Percentiles rank a stretch among this genome's conserved stretches.
Evolutionary conservation across 1,140 invertebrate genomes (phyloP).

Genomic region (Schlechtendalia chinensis): DNA sequence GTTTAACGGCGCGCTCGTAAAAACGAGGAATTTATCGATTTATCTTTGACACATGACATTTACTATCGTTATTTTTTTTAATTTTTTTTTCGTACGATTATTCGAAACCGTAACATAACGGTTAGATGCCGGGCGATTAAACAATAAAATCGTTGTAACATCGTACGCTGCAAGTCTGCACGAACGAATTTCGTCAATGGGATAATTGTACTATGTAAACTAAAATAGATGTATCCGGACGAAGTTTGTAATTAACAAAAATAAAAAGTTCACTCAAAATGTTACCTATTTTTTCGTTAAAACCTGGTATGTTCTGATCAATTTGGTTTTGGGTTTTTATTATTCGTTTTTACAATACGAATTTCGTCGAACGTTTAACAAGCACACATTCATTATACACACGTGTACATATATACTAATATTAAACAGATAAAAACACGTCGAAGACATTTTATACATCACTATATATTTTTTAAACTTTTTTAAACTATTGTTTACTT

Average conservation of each 20-base stretch:
- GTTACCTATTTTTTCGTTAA: neutral
- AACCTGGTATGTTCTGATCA: neutral
- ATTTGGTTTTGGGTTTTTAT: neutral
- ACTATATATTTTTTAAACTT: conserved; percentile 7
- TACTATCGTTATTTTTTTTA: neutral
- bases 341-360: neutral
- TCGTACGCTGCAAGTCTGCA: no score
- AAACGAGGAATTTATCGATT: neutral
- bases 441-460: neutral
- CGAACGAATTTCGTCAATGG: no score
- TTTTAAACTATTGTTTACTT: conserved; percentile 4
- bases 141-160: neutral
- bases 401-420: neutral
- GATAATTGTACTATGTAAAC: no score
- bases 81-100: neutral
- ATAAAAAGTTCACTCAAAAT: no score
- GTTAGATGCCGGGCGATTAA: neutral
- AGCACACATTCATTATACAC: neutral
- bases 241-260: no score
- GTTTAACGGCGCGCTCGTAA: no score
- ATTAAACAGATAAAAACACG: conserved; percentile 21
- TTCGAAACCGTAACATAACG: neutral
- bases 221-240: no score
- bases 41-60: neutral
- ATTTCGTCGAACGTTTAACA: neutral